Evolutionary conservation across 2,797 vertebrate genomes (phyloP).

Genomic region (Lacerta bilineata): DNA sequence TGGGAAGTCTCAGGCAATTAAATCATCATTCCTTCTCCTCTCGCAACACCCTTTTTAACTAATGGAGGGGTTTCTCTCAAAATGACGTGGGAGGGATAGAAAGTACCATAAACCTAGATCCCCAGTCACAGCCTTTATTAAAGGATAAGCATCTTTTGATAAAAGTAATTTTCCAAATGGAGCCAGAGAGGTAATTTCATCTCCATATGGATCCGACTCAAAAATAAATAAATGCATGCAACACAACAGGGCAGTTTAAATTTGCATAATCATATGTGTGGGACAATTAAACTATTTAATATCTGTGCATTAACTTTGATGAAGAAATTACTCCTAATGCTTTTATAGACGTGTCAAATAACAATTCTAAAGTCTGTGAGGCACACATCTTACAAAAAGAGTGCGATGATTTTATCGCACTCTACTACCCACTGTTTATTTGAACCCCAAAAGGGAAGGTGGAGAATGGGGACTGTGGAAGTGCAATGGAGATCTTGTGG

Average conservation of each 20-base stretch:
- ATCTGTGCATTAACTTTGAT: slow-evolving; percentile 51
- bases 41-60: not conserved
- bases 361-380: not conserved
- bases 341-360: slow-evolving; percentile 8
- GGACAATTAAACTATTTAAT: slow-evolving; percentile 58
- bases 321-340: slow-evolving; percentile 57
- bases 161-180: slow-evolving; percentile 55
- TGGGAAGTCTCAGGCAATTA: not conserved
- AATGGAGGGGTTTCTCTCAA: not conserved
- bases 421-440: too few relatives aligned
- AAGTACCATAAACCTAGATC: slow-evolving; percentile 65
- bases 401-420: not conserved
- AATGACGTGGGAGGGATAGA: slow-evolving; percentile 51
- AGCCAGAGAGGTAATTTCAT: slow-evolving; percentile 12
- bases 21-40: not conserved
- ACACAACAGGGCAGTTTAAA: slow-evolving; percentile 46
- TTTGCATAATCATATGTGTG: slow-evolving; percentile 56
- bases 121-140: not conserved
- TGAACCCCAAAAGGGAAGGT: too few relatives aligned
- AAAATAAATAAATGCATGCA: slow-evolving; percentile 1
- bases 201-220: not conserved
- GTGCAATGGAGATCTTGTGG: not conserved
- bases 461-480: too few relatives aligned
- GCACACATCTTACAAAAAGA: not conserved
- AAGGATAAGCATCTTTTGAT: slow-evolving; percentile 45